phyloP scores from a whole-genome alignment of 2,888 invertebrate genomes.

The Platerodrilus igneus region DNA sequence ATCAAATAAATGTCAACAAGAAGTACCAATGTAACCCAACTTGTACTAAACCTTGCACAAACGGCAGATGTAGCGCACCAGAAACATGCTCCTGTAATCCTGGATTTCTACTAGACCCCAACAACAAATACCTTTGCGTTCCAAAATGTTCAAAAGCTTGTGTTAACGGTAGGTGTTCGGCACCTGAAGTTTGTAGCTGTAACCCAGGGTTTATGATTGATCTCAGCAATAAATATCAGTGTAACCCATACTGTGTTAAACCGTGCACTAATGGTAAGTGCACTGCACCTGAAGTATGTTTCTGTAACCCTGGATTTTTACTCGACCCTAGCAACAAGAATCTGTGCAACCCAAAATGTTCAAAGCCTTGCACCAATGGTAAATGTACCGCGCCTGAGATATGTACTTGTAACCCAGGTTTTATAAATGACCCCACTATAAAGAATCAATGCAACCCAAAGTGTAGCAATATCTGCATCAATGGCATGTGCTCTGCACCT shows the following conservation, averaged over 20 bases:
- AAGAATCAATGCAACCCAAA: conserved; percentile 40
- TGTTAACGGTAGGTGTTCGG: conserved; percentile 63
- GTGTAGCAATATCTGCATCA: conserved; percentile 53
- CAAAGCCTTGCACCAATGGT: conserved; percentile 51
- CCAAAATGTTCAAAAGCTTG: conserved; percentile 63
- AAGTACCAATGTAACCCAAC: conserved; percentile 9
- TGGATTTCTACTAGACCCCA: conserved; percentile 4
- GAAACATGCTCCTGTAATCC: conserved; percentile 6
- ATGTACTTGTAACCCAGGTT: conserved; percentile 54
- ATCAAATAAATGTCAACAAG: conserved; percentile 10
- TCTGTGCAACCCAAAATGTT: conserved; percentile 57
- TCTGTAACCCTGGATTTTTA: conserved; percentile 58
- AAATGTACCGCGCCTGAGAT: conserved; percentile 53
- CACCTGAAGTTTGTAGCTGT: conserved; percentile 62
- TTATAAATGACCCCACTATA: conserved; percentile 29
- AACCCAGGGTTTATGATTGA: conserved; percentile 58
- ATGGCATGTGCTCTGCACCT: conserved; percentile 46
- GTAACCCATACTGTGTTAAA: conserved; percentile 63
- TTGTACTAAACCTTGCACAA: conserved; percentile 5
- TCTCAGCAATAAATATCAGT: conserved; percentile 42
- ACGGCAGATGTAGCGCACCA: conserved; percentile 6
- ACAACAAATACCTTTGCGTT: conserved; percentile 49
- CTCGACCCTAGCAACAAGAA: conserved; percentile 55
- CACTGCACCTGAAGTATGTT: conserved; percentile 56
- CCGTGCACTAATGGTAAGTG: conserved; percentile 65